Conservation (phyloP, 2,797 vertebrate genomes). For the Arrhamphus sclerolepis region DNA sequence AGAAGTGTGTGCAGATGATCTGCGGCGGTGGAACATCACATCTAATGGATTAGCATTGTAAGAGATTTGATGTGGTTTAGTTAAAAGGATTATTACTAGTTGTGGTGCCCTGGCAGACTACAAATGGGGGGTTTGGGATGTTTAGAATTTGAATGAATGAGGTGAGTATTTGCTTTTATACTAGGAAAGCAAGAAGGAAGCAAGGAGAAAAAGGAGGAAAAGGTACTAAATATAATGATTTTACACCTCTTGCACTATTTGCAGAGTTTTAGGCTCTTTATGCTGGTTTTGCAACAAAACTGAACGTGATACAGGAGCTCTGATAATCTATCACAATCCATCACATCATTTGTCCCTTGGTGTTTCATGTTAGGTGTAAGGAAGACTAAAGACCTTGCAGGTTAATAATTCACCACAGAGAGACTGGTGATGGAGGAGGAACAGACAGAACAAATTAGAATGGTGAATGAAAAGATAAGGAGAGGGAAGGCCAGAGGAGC, state of each 20-base stretch:
- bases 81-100: constrained; percentile 78
- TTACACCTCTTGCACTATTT: no score
- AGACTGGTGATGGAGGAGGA: constrained; percentile 16
- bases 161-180: constrained; percentile 26
- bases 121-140: constrained; percentile 52
- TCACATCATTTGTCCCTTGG: constrained; percentile 14
- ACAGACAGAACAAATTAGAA: constrained; percentile 48
- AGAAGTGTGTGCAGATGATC: constrained; percentile 63
- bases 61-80: constrained; percentile 78
- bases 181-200: constrained; percentile 15
- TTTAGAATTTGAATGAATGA: constrained; percentile 48
- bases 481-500: constrained; percentile 27
- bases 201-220: not conserved
- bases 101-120: constrained; percentile 35
- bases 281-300: constrained; percentile 20
- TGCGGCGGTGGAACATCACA: constrained; percentile 58
- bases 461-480: constrained; percentile 29
- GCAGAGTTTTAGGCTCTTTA: not conserved
- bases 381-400: constrained; percentile 40
- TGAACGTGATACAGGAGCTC: constrained; percentile 24
- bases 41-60: constrained; percentile 69
- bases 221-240: no score
- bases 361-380: constrained; percentile 32
- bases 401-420: constrained; percentile 50
- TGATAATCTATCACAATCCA: constrained; percentile 30